phyloP scores from a whole-genome alignment of 2,797 vertebrate species.

The Sebastolobus altivelis region DNA sequence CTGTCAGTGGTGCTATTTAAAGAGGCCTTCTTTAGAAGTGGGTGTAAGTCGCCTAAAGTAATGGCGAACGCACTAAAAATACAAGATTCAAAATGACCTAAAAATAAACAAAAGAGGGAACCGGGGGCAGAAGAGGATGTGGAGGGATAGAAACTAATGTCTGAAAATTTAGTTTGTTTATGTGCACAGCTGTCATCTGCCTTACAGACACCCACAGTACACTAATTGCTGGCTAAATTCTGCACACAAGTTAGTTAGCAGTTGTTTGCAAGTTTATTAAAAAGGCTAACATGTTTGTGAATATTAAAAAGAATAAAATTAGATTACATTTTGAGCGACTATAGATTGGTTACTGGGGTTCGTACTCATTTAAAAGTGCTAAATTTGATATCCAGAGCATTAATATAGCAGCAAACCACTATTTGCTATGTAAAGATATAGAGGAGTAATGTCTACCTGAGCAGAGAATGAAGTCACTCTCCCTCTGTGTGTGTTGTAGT shows the following conservation, averaged over 20 bases:
- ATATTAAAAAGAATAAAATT: background rate
- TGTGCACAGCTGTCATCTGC: constrained; percentile 29
- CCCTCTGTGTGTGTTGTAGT: too few relatives aligned
- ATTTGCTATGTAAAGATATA: too few relatives aligned
- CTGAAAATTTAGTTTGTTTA: constrained; percentile 49
- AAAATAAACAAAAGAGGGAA: constrained; percentile 70
- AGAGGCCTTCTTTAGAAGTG: constrained; percentile 60
- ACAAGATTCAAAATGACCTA: constrained; percentile 54
- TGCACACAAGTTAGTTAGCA: background rate
- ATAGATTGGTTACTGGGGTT: background rate
- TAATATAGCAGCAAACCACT: too few relatives aligned
- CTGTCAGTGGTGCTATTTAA: constrained; percentile 67
- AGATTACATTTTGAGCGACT: background rate
- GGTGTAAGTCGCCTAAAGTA: constrained; percentile 43
- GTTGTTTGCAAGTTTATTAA: background rate
- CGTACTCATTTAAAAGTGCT: background rate
- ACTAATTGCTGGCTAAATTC: background rate
- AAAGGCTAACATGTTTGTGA: background rate
- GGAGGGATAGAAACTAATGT: constrained; percentile 48
- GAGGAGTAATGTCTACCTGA: too few relatives aligned
- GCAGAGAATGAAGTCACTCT: too few relatives aligned
- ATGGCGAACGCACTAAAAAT: constrained; percentile 61
- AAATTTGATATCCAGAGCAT: too few relatives aligned
- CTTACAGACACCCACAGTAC: background rate
- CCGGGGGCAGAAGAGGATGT: constrained; percentile 56